Evolutionary conservation across 2,113 vertebrate genomes (phyloP).

Genomic region (Cygnus atratus): DNA sequence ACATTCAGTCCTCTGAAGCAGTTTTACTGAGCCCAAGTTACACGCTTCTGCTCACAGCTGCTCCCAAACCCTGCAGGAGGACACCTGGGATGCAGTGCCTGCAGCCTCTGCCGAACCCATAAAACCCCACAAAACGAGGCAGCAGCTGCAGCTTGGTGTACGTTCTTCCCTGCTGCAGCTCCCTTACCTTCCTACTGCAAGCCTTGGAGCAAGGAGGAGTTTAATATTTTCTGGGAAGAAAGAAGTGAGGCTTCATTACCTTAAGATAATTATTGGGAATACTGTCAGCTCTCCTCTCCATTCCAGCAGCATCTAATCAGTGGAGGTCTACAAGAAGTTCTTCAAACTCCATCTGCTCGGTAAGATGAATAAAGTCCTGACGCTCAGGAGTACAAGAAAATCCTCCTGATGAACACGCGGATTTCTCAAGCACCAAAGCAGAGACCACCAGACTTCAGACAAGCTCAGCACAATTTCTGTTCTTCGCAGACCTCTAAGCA

Average conservation of each 20-base stretch:
- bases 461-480: not conserved
- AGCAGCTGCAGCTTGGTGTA: not conserved
- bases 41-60: conserved; percentile 50
- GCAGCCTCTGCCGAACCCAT: not conserved
- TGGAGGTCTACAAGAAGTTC: not conserved
- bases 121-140: not conserved
- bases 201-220: not conserved
- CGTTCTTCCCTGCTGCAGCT: not conserved
- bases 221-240: not conserved
- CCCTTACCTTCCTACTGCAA: not conserved
- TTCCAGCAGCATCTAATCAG: not conserved
- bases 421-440: not conserved
- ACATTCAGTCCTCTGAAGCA: conserved; percentile 52
- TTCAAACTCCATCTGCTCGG: not conserved
- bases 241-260: not conserved
- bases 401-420: not conserved
- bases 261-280: not conserved
- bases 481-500: not conserved
- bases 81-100: conserved; percentile 48
- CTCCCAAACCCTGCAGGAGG: conserved; percentile 21
- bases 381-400: not conserved
- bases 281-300: not conserved
- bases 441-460: not conserved
- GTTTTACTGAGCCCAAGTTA: conserved; percentile 15
- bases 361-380: not conserved